Conservation (phyloP, 2,888 invertebrate genomes). For the Yponomeuta plumbellus region DNA sequence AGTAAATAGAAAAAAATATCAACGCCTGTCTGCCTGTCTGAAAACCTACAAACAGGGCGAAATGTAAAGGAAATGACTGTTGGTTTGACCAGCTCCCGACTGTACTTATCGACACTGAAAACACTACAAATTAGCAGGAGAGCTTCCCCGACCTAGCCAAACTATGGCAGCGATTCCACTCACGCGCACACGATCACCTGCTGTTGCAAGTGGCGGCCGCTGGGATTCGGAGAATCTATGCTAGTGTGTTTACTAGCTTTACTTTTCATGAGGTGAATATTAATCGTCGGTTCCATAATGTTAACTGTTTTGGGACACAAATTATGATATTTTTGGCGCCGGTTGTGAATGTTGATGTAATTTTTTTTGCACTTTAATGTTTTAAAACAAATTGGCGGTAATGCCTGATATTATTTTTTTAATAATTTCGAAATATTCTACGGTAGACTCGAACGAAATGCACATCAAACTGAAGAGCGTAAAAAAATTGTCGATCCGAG, state of each 20-base stretch:
- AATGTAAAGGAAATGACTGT: neutral
- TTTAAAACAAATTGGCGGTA: too few species aligned
- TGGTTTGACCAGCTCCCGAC: neutral
- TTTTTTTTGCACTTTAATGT: too few species aligned
- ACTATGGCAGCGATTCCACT: conserved; percentile 16
- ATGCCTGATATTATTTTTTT: neutral
- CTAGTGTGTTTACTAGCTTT: conserved; percentile 5
- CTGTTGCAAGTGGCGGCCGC: conserved; percentile 18
- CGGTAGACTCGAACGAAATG: too few species aligned
- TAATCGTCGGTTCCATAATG: too few species aligned
- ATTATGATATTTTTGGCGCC: too few species aligned
- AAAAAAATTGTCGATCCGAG: too few species aligned
- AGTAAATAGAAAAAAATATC: too few species aligned
- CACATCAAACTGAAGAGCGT: too few species aligned
- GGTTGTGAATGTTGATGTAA: too few species aligned
- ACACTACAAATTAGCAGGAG: neutral
- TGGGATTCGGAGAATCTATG: conserved; percentile 19
- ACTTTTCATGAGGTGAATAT: neutral
- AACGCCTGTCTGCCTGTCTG: too few species aligned
- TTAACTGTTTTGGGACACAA: too few species aligned
- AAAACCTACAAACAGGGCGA: neutral
- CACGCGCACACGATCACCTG: conserved; percentile 20
- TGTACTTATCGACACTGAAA: neutral
- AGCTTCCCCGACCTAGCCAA: neutral
- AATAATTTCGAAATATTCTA: too few species aligned